A percentile compares a stretch with the other conserved stretches of the same genome.
Evolutionary conservation across 2,797 vertebrate genomes (phyloP).

Genomic region (Molossus alvarezi): DNA sequence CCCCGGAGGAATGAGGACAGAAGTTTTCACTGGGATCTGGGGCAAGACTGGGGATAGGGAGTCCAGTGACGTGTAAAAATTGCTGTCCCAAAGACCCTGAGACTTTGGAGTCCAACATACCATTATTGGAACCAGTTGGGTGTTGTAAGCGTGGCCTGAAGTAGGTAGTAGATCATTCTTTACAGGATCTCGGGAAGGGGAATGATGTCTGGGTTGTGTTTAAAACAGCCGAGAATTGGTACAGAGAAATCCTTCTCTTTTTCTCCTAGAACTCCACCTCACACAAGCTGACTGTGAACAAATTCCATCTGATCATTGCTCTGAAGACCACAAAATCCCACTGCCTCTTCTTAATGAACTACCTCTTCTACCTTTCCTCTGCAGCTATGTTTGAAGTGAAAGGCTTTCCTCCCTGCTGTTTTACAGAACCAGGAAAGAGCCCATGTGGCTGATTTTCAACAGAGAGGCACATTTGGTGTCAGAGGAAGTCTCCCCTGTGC

Average conservation of each 20-base stretch:
- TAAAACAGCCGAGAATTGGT: background rate
- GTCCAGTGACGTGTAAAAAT: background rate
- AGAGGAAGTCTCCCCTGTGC: background rate
- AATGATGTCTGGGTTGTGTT: background rate
- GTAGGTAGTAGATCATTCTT: background rate
- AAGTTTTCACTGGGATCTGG: background rate
- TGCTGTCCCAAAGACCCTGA: background rate
- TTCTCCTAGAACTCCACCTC: background rate
- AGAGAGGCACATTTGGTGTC: background rate
- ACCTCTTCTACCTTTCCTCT: background rate
- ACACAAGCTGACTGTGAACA: background rate
- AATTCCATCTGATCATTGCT: background rate
- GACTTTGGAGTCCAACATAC: background rate
- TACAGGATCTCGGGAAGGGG: background rate
- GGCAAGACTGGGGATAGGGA: background rate
- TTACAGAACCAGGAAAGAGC: background rate
- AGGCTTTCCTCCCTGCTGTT: background rate
- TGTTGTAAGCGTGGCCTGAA: background rate
- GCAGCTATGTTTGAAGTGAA: background rate
- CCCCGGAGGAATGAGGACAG: background rate
- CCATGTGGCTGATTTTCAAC: constrained; percentile 62
- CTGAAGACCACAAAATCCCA: background rate
- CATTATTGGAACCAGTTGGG: background rate
- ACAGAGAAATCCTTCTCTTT: background rate
- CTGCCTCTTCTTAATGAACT: background rate